A percentile compares a stretch with the other conserved stretches of the same genome.
These are phyloP conservation scores for Solenopsis invicta DNA, from an alignment of 1,140 invertebrate genomes.

Conservation along the genomic window DNA sequence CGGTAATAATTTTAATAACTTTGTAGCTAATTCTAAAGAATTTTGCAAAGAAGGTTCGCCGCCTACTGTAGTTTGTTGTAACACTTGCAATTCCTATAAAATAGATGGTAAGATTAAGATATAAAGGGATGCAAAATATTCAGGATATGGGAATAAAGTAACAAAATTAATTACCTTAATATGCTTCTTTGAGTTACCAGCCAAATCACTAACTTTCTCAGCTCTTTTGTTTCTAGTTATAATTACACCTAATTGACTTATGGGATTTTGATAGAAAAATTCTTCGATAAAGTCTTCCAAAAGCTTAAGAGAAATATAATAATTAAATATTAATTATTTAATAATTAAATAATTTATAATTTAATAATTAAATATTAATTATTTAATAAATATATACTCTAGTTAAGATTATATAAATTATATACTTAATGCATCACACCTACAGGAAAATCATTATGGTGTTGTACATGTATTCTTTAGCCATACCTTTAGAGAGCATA, in stretches of 20 bases:
- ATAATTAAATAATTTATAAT: no score
- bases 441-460: neutral
- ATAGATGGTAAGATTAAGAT: neutral
- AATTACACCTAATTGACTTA: constrained; percentile 98
- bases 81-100: constrained; percentile 82
- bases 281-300: constrained; percentile 98
- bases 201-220: constrained; percentile 96
- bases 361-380: neutral
- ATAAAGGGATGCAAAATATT: neutral
- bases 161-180: constrained; percentile 88
- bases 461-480: neutral
- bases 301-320: constrained; percentile 88
- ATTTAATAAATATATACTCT: no score
- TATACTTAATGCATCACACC: no score
- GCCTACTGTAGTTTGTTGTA: constrained; percentile 88
- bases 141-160: neutral
- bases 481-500: constrained; percentile 94
- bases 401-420: no score
- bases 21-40: constrained; percentile 94
- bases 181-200: constrained; percentile 94
- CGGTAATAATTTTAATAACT: constrained; percentile 96
- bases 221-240: constrained; percentile 97
- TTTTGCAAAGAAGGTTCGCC: constrained; percentile 99
- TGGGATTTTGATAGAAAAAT: constrained; percentile 99
- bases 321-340: neutral